These are phyloP conservation scores for Gymnoscelis rufifasciata DNA, from an alignment of 2,888 invertebrate genomes.

Conservation along the genomic window DNA sequence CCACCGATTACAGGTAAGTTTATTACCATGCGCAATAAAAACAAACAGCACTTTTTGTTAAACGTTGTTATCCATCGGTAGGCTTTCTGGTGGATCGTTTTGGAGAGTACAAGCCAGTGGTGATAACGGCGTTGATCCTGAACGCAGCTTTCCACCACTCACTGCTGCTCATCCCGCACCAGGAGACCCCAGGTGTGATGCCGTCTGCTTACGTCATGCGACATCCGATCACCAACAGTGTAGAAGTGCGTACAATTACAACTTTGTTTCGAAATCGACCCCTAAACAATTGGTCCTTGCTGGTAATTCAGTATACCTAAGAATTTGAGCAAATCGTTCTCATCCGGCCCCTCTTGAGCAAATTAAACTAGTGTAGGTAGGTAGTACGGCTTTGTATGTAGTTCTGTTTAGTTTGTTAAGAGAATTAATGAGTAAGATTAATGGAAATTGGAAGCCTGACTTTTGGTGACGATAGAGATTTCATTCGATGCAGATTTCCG, in stretches of 20 bases:
- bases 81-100: conserved; percentile 92
- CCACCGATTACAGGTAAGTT: conserved; percentile 88
- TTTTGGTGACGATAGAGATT: conserved; percentile 19
- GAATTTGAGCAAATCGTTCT: conserved; percentile 75
- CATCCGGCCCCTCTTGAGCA: conserved; percentile 70
- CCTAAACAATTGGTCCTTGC: conserved; percentile 50
- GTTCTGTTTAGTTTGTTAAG: conserved; percentile 62
- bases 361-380: conserved; percentile 56
- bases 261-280: conserved; percentile 47
- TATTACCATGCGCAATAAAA: conserved; percentile 3
- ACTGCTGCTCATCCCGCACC: conserved; percentile 87
- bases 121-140: conserved; percentile 86
- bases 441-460: conserved; percentile 46
- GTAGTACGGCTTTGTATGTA: conserved; percentile 57
- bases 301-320: conserved; percentile 61
- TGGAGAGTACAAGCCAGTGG: conserved; percentile 90
- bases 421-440: conserved; percentile 69
- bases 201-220: conserved; percentile 87
- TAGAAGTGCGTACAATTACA: conserved; percentile 77
- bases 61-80: conserved; percentile 50
- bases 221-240: conserved; percentile 83
- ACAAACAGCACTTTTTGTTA: conserved; percentile 9
- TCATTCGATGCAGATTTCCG: no score
- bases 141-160: conserved; percentile 90
- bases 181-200: conserved; percentile 86